Evolutionary conservation across 2,888 invertebrate genomes (phyloP).

Genomic region (Rhagium mordax): DNA sequence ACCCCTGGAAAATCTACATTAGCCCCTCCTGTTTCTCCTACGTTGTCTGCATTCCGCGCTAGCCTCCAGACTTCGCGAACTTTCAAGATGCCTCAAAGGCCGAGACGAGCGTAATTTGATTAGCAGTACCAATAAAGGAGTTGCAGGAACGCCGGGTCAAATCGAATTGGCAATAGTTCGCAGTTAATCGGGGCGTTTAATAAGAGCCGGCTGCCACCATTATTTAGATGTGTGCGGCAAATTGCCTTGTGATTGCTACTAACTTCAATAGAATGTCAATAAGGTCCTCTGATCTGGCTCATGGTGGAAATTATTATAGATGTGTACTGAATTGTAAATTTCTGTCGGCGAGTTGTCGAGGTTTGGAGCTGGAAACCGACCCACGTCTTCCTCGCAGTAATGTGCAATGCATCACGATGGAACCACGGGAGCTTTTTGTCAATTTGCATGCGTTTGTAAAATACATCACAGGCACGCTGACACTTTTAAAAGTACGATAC

Average conservation of each 20-base stretch:
- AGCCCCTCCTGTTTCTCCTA: too few species aligned
- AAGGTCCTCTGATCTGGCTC: conserved; percentile 52
- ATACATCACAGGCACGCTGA: conserved; percentile 21
- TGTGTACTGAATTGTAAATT: conserved; percentile 52
- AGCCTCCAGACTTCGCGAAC: neutral
- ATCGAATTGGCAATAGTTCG: neutral
- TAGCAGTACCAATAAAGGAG: neutral
- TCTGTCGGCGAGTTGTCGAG: conserved; percentile 20
- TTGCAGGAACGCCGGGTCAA: neutral
- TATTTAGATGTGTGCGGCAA: conserved; percentile 56
- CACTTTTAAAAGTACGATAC: conserved; percentile 20
- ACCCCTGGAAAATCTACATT: too few species aligned
- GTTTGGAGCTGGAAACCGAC: conserved; percentile 4
- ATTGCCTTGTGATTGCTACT: conserved; percentile 56
- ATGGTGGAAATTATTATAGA: conserved; percentile 50
- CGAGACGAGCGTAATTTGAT: conserved; percentile 18
- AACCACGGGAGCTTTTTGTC: conserved; percentile 37
- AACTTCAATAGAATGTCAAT: conserved; percentile 57
- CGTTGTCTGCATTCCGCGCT: too few species aligned
- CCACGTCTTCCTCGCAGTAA: conserved; percentile 6
- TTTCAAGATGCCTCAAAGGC: neutral
- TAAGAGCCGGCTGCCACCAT: conserved; percentile 17
- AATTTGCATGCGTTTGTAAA: conserved; percentile 44
- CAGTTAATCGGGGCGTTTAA: conserved; percentile 8
- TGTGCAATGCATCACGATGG: conserved; percentile 38